These are phyloP conservation scores for Ptychochromis oligacanthus DNA, from an alignment of 2,113 vertebrate genomes.

Conservation along the genomic window DNA sequence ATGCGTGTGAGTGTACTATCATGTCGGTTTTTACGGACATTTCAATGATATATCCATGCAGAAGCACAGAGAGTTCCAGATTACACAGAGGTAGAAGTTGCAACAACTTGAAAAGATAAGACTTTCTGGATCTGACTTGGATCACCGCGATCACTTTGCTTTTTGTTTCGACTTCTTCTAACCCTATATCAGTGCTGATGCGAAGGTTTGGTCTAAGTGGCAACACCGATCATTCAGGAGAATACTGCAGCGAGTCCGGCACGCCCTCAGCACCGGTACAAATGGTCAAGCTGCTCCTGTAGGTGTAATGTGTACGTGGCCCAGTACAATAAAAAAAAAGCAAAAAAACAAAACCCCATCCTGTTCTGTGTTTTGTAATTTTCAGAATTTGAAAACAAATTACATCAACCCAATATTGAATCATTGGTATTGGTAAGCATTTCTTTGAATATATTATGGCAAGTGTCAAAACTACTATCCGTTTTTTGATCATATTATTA, in stretches of 20 bases:
- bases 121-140: no score
- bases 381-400: no score
- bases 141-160: no score
- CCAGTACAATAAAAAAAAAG: neutral
- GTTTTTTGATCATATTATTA: neutral
- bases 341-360: no score
- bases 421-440: no score
- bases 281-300: neutral
- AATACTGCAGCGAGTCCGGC: neutral
- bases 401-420: no score
- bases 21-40: fast-evolving
- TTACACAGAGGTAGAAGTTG: neutral
- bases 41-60: neutral
- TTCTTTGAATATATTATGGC: no score
- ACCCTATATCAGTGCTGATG: neutral
- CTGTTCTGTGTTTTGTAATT: no score
- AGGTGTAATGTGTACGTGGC: neutral
- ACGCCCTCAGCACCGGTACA: neutral
- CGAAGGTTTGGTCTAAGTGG: neutral
- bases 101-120: neutral
- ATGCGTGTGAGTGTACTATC: no score
- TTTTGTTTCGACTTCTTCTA: neutral
- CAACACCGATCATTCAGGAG: neutral
- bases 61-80: neutral
- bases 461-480: no score